Conservation (phyloP, 2,888 invertebrate species). For the Herminia tarsipennalis region DNA sequence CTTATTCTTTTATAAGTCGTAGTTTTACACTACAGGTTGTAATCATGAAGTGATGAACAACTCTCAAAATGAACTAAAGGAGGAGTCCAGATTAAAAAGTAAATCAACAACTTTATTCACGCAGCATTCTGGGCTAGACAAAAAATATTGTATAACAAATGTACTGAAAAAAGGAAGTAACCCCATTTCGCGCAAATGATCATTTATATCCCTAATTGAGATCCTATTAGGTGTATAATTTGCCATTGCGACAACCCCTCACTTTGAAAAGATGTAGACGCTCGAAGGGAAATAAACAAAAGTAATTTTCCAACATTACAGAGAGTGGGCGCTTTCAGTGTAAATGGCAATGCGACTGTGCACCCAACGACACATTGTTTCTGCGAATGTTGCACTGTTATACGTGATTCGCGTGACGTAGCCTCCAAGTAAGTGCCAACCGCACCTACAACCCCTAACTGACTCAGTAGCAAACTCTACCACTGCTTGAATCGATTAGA, state of each 20-base stretch:
- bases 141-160: slow-evolving; percentile 8
- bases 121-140: too few relatives aligned
- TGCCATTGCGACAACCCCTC: slow-evolving; percentile 28
- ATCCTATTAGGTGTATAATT: slow-evolving; percentile 38
- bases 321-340: slow-evolving; percentile 56
- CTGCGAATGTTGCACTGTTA: slow-evolving; percentile 57
- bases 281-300: slow-evolving; percentile 56
- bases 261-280: slow-evolving; percentile 39
- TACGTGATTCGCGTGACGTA: slow-evolving; percentile 62
- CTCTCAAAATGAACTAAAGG: too few relatives aligned
- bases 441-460: too few relatives aligned
- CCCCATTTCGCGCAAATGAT: slow-evolving; percentile 31
- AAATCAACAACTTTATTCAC: too few relatives aligned
- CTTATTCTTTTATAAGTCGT: not conserved
- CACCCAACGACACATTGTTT: slow-evolving; percentile 62
- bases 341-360: slow-evolving; percentile 55
- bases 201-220: slow-evolving; percentile 38
- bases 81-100: too few relatives aligned
- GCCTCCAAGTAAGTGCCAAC: slow-evolving; percentile 41
- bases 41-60: too few relatives aligned
- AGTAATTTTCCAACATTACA: slow-evolving; percentile 56
- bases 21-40: too few relatives aligned
- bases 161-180: slow-evolving; percentile 26
- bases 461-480: not conserved
- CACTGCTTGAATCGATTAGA: too few relatives aligned